phyloP scores from a whole-genome alignment of 2,888 invertebrate genomes.

The Mesorhabditis spiculigera region DNA sequence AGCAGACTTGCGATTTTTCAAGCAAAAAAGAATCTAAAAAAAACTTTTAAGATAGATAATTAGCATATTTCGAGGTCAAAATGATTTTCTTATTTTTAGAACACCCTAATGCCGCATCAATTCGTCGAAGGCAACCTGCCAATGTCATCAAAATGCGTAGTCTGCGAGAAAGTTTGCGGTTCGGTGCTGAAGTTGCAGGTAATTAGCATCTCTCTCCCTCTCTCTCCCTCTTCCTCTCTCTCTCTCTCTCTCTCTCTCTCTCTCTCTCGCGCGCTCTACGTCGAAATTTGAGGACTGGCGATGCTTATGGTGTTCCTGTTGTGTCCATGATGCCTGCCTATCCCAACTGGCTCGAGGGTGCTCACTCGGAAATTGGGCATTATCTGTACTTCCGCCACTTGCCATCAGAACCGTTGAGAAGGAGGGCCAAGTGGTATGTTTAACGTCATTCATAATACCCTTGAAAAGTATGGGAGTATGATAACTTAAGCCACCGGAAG shows the following conservation, averaged over 20 bases:
- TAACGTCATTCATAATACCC: not conserved
- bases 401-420: slow-evolving; percentile 65
- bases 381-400: slow-evolving; percentile 90
- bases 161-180: slow-evolving; percentile 93
- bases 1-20: no score
- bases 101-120: slow-evolving; percentile 83
- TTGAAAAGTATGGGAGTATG: no score
- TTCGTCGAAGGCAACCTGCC: slow-evolving; percentile 97
- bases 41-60: no score
- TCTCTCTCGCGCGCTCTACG: not conserved
- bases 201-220: not conserved
- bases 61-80: no score
- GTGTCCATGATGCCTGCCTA: slow-evolving; percentile 63
- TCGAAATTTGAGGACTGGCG: slow-evolving; percentile 80
- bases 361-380: slow-evolving; percentile 80
- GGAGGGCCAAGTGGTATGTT: slow-evolving; percentile 17
- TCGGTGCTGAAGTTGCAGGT: slow-evolving; percentile 68
- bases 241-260: no score
- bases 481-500: no score
- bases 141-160: slow-evolving; percentile 84
- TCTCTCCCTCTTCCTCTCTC: not conserved
- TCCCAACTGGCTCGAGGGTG: slow-evolving; percentile 75
- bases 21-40: no score
- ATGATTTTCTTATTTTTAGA: slow-evolving; percentile 40
- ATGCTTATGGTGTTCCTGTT: slow-evolving; percentile 89